Evolutionary conservation across 64 coral and sea anemone species (phyloP).

Genomic region (Anthopleura sola): DNA sequence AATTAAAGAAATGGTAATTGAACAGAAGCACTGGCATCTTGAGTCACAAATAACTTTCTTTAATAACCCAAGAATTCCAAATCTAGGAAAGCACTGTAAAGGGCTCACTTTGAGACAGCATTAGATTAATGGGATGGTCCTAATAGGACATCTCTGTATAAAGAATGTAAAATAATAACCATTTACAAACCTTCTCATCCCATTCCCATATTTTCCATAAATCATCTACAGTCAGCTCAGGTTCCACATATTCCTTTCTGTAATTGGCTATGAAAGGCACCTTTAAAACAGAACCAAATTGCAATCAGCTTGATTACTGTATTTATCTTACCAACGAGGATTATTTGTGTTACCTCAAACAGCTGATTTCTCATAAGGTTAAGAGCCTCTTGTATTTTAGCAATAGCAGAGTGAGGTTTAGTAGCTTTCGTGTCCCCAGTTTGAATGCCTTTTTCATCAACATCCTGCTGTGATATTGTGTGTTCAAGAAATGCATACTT

Average conservation of each 20-base stretch:
- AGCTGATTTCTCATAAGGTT: conserved; percentile 97
- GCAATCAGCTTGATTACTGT: no score
- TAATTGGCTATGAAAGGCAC: conserved; percentile 97
- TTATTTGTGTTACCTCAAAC: conserved; percentile 76
- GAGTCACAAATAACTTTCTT: no score
- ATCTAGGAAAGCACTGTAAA: no score
- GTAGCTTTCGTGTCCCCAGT: conserved; percentile 29
- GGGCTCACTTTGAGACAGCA: no score
- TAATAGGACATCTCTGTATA: no score
- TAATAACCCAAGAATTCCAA: no score
- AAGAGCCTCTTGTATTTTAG: conserved; percentile 86
- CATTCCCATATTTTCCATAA: conserved; percentile 94
- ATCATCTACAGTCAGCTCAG: conserved; percentile 91
- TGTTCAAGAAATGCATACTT: conserved; percentile 79
- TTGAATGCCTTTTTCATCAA: conserved; percentile 61
- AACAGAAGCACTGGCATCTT: neutral
- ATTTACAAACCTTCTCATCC: conserved; percentile 92
- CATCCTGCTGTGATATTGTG: conserved; percentile 92
- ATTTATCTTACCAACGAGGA: no score
- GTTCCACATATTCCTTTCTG: conserved; percentile 98
- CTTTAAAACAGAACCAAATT: conserved; percentile 29
- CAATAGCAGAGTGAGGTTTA: conserved; percentile 73
- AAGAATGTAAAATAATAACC: no score
- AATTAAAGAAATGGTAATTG: neutral
- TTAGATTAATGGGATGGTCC: no score